phyloP scores from a whole-genome alignment of 2,113 vertebrate species.

The Suncus etruscus region DNA sequence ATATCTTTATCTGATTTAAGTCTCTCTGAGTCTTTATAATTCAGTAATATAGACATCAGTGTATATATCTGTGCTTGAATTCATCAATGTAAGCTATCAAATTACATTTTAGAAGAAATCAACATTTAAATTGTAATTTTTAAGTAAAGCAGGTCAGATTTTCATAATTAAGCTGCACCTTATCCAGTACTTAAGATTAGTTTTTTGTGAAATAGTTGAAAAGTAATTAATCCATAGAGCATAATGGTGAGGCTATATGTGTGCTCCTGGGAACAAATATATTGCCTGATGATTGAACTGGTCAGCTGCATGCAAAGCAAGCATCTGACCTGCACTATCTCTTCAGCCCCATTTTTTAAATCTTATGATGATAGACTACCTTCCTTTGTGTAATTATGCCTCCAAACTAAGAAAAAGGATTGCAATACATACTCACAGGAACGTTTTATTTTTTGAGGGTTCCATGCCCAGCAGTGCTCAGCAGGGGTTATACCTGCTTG shows the following conservation, averaged over 20 bases:
- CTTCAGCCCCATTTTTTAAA: too few relatives aligned
- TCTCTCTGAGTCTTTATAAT: neutral
- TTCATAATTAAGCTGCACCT: neutral
- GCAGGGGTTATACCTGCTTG: too few relatives aligned
- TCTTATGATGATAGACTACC: neutral
- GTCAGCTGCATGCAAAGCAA: too few relatives aligned
- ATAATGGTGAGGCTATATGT: too few relatives aligned
- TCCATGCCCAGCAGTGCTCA: too few relatives aligned
- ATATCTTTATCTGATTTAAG: neutral
- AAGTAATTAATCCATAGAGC: too few relatives aligned
- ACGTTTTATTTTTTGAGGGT: too few relatives aligned
- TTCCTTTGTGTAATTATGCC: neutral
- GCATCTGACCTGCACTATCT: too few relatives aligned
- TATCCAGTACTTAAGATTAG: neutral
- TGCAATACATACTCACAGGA: neutral
- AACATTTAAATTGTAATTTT: neutral
- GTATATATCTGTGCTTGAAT: neutral
- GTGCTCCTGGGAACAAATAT: too few relatives aligned
- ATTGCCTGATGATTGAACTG: too few relatives aligned
- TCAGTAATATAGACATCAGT: conserved; percentile 9
- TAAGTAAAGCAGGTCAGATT: neutral
- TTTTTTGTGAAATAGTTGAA: too few relatives aligned
- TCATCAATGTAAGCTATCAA: neutral
- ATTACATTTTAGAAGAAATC: neutral
- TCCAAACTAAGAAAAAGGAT: neutral